Percentiles rank a stretch among this genome's conserved stretches.
These are phyloP conservation scores for Sceloporus tristichus DNA, from an alignment of 2,113 vertebrate species.

Conservation along the genomic window DNA sequence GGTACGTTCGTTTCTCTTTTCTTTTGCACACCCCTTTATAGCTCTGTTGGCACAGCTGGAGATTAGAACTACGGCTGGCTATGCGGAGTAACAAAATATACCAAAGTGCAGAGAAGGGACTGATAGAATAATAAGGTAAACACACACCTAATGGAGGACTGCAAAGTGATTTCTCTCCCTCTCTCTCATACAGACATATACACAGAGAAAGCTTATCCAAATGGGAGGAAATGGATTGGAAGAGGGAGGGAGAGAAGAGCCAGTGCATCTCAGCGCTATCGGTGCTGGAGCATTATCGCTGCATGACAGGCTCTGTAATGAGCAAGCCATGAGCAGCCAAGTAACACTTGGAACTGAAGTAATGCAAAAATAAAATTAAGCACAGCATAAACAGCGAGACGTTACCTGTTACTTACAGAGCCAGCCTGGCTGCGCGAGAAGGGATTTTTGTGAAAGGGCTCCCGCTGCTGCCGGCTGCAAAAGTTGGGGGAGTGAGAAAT, in stretches of 20 bases:
- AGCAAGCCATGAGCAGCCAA: constrained; percentile 14
- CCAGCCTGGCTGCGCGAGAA: background rate
- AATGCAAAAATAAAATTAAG: constrained; percentile 26
- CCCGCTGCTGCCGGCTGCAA: background rate
- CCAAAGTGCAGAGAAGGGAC: background rate
- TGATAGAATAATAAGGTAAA: too few relatives aligned
- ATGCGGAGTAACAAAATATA: background rate
- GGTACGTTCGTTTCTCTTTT: too few relatives aligned
- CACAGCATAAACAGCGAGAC: constrained; percentile 12
- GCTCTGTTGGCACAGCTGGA: background rate
- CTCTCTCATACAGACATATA: too few relatives aligned
- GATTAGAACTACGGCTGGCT: background rate
- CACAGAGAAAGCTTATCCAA: background rate
- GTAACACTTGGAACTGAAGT: background rate
- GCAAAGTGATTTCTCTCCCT: background rate
- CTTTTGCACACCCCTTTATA: too few relatives aligned
- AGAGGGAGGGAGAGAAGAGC: background rate
- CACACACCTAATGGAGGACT: too few relatives aligned
- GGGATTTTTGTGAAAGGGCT: background rate
- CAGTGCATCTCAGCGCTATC: background rate
- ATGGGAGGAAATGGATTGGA: background rate
- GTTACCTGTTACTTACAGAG: constrained; percentile 11
- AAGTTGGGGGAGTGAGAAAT: background rate
- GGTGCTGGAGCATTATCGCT: background rate
- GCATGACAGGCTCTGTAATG: background rate